Conservation (phyloP, 2,888 invertebrate genomes). For the Acanthosepion lycidas region DNA sequence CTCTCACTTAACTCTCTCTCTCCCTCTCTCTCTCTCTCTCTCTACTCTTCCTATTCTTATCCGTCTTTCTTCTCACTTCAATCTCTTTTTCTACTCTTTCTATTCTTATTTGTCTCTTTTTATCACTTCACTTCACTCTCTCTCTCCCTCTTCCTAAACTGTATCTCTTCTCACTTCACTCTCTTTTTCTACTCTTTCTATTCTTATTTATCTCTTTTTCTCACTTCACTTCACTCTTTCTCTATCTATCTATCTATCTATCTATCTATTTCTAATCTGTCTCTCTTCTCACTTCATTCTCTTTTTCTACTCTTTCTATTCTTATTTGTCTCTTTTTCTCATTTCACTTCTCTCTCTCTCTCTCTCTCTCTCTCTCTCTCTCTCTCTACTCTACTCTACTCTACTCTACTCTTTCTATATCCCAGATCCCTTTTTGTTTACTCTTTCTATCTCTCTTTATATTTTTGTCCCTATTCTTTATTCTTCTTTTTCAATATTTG, state of each 20-base stretch:
- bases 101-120: neutral
- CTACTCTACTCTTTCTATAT: no score
- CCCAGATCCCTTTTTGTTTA: no score
- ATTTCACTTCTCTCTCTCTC: neutral
- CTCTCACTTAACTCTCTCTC: no score
- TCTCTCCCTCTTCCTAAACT: no score
- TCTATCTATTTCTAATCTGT: neutral
- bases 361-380: neutral
- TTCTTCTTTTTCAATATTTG: neutral
- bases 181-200: neutral
- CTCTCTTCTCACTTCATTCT: neutral
- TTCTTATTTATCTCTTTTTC: neutral
- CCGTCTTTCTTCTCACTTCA: neutral
- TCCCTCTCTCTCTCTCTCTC: no score
- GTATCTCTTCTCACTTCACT: neutral
- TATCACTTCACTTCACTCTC: neutral
- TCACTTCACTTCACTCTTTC: neutral
- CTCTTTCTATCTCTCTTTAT: neutral
- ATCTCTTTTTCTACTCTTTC: neutral
- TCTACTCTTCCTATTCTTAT: no score
- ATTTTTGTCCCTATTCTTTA: neutral
- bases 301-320: neutral
- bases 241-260: accelerated
- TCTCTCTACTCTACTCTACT: no score
- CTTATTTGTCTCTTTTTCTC: neutral